Percentiles rank a stretch among this genome's conserved stretches.
These are phyloP conservation scores for Oasisia sp. DNA, from an alignment of 2,888 invertebrate genomes.

Conservation along the genomic window DNA sequence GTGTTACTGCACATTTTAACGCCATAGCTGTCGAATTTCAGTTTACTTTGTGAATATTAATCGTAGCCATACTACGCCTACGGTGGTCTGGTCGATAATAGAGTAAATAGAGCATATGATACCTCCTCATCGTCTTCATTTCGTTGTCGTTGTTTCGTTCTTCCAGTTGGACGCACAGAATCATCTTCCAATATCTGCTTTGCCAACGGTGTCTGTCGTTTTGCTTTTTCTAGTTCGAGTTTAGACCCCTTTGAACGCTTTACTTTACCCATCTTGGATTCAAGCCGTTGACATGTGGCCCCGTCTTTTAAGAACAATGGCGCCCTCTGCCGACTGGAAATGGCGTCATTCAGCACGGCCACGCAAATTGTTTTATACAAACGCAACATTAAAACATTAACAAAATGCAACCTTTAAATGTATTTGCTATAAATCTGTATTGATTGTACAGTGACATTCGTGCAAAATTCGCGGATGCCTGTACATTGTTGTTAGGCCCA, in stretches of 20 bases:
- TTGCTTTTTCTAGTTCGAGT: slow-evolving; percentile 19
- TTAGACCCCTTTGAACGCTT: slow-evolving; percentile 21
- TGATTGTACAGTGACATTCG: too few relatives aligned
- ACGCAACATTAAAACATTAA: too few relatives aligned
- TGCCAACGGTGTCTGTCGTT: slow-evolving; percentile 73
- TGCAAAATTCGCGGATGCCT: too few relatives aligned
- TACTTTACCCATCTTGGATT: slow-evolving; percentile 27
- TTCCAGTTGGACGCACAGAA: slow-evolving; percentile 73
- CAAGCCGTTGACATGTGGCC: not conserved
- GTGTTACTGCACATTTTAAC: too few relatives aligned
- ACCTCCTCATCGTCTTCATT: slow-evolving; percentile 82
- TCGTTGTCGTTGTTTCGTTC: slow-evolving; percentile 74
- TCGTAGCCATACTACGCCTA: too few relatives aligned
- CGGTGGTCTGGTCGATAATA: not conserved
- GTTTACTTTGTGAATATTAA: too few relatives aligned
- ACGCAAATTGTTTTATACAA: too few relatives aligned
- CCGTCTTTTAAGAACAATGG: not conserved
- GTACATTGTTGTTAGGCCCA: too few relatives aligned
- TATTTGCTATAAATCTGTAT: too few relatives aligned
- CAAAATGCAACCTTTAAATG: too few relatives aligned
- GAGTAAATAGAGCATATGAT: slow-evolving; percentile 47
- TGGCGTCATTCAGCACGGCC: not conserved
- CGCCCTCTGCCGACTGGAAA: not conserved
- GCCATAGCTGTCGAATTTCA: too few relatives aligned
- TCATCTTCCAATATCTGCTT: slow-evolving; percentile 79